Evolutionary conservation across 2,797 vertebrate genomes (phyloP).

Genomic region (Streptopelia turtur): DNA sequence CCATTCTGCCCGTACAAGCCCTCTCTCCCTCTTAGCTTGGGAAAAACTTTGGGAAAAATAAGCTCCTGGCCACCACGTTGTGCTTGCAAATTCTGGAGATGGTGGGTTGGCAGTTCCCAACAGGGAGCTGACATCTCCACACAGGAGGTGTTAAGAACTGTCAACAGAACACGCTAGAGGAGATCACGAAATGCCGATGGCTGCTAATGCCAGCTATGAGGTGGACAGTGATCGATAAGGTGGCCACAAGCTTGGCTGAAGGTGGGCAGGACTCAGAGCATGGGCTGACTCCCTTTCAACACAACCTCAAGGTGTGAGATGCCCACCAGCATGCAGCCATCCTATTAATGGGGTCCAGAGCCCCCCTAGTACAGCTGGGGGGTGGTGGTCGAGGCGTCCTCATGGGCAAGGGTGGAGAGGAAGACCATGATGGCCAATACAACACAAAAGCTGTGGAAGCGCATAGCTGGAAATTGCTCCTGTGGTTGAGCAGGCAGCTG

Average conservation of each 20-base stretch:
- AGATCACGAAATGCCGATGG: neutral
- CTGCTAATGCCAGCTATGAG: neutral
- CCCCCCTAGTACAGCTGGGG: neutral
- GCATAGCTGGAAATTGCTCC: neutral
- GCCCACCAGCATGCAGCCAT: neutral
- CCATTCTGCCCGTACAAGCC: accelerated
- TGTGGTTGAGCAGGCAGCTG: neutral
- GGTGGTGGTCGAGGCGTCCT: neutral
- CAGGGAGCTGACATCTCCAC: neutral
- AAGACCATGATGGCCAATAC: neutral
- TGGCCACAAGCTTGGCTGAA: neutral
- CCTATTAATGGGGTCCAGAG: accelerated
- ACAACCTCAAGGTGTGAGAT: neutral
- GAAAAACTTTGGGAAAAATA: neutral
- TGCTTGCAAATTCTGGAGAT: neutral
- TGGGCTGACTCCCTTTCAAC: neutral
- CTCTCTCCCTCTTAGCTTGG: accelerated
- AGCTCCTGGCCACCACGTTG: neutral
- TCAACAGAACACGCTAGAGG: neutral
- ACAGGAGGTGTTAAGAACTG: neutral
- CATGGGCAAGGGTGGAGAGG: neutral
- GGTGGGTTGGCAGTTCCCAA: accelerated
- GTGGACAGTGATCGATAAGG: accelerated
- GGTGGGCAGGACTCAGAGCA: neutral
- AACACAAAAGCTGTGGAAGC: neutral